Evolutionary conservation across 2,113 vertebrate species (phyloP).

Genomic region (Odobenus rosmarus): DNA sequence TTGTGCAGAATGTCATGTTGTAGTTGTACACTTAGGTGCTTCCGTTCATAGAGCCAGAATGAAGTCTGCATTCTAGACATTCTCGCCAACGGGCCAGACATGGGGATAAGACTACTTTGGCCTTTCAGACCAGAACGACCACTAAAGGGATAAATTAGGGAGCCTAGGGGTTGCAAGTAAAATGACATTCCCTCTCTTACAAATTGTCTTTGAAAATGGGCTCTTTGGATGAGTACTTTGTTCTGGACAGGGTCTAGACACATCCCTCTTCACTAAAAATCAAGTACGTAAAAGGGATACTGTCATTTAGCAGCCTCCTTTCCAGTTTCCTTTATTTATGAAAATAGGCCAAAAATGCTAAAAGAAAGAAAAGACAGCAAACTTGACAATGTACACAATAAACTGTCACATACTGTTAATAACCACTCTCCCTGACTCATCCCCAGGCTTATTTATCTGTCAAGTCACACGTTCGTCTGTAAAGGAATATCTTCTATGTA

Average conservation of each 20-base stretch:
- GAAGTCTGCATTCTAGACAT: not conserved
- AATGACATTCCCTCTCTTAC: not conserved
- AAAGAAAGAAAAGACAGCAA: not conserved
- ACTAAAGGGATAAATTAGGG: not conserved
- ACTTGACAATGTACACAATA: not conserved
- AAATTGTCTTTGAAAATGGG: not conserved
- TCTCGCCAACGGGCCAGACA: not conserved
- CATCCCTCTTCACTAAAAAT: not conserved
- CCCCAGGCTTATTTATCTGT: not conserved
- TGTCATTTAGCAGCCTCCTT: not conserved
- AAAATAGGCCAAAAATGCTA: not conserved
- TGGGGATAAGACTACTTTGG: accelerated
- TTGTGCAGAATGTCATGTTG: not conserved
- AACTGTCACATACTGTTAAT: not conserved
- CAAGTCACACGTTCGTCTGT: not conserved
- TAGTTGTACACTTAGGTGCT: accelerated
- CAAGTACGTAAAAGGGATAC: not conserved
- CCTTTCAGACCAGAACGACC: accelerated
- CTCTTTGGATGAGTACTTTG: not conserved
- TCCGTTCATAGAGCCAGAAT: not conserved
- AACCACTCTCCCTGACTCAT: not conserved
- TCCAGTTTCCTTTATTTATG: not conserved
- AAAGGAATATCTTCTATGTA: not conserved
- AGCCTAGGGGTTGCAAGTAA: not conserved
- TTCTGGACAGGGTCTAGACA: not conserved